Evolutionary conservation across 2,113 vertebrate genomes (phyloP).

Genomic region (Elachura formosa): DNA sequence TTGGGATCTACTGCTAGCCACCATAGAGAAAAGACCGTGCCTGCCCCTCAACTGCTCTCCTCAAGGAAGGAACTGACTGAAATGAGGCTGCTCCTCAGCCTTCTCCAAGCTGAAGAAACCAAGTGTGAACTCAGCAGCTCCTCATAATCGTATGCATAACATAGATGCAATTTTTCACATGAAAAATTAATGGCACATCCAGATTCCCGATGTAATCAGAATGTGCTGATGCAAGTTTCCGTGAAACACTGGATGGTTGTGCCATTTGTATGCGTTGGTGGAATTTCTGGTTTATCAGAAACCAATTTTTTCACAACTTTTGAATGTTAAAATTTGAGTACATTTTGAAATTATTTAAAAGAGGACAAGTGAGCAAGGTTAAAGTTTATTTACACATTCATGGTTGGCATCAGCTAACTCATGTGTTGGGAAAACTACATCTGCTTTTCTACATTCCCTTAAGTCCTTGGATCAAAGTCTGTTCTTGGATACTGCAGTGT

Average conservation of each 20-base stretch:
- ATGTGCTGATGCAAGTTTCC: background rate
- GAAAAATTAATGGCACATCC: background rate
- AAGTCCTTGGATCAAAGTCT: background rate
- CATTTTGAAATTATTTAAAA: background rate
- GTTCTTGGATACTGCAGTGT: background rate
- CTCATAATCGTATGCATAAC: background rate
- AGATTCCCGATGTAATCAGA: background rate
- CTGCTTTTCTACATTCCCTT: background rate
- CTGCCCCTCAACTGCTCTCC: background rate
- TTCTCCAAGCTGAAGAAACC: background rate
- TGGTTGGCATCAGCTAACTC: background rate
- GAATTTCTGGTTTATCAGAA: background rate
- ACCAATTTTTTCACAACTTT: background rate
- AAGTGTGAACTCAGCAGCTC: background rate
- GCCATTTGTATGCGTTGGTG: background rate
- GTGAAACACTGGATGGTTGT: background rate
- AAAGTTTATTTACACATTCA: background rate
- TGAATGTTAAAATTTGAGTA: background rate
- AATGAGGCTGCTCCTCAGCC: background rate
- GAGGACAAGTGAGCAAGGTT: background rate
- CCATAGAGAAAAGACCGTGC: background rate
- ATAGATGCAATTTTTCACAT: background rate
- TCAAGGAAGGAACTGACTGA: background rate
- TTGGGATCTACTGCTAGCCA: background rate
- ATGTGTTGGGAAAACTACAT: conserved; percentile 29